Base-by-base conservation (phyloP, 2,888 invertebrate species). In the Aricia artaxerxes region DNA sequence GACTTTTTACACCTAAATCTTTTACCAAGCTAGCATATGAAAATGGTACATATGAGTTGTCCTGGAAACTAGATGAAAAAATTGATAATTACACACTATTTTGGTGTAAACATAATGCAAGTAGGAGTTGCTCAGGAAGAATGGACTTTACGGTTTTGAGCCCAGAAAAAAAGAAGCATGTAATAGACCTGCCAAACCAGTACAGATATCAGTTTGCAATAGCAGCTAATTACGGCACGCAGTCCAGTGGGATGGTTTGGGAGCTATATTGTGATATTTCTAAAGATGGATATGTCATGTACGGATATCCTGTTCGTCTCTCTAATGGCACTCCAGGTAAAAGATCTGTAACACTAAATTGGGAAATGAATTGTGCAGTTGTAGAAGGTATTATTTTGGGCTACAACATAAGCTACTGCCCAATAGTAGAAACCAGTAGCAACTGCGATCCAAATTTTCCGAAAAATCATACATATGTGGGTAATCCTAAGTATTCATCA, bases 201-300 rank as follows among this genome's bases (percentile, higher is more conserved):
- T 92, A 91, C 80, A 95, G 95, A 57, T 97, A 96, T 87, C 97
- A 96, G 85, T 97, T 98, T 93, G 98, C 98, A 1, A 97, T 98
- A 81, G 96, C 98, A 5, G 97, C 97, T 0, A 97, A 98, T 85
- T 96, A 95, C 72, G 90, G 92, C 0, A 88, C 88, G 4, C 95
- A 95, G 81, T 97, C 97, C 83, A 97, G 97, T 87, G 98, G 98
- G 1, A 97, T 98, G 97, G 95, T 96, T 13, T 98, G 98, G 98
- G 97, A 97, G 11, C 95, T 76, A 31, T 76, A 95, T 60, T 98
- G 98, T 87, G 93, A 93, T 77, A 94, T 94, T 84, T 92, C 93
- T 64, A 92, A 90, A 84, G 93, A 92, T 83, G 89, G 87, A 60
- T 90, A 93, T 81, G 89, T 88, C 64, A 95, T 97, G 96, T 82